phyloP scores from a whole-genome alignment of 2,113 vertebrate genomes.

The Pedionomus torquatus region DNA sequence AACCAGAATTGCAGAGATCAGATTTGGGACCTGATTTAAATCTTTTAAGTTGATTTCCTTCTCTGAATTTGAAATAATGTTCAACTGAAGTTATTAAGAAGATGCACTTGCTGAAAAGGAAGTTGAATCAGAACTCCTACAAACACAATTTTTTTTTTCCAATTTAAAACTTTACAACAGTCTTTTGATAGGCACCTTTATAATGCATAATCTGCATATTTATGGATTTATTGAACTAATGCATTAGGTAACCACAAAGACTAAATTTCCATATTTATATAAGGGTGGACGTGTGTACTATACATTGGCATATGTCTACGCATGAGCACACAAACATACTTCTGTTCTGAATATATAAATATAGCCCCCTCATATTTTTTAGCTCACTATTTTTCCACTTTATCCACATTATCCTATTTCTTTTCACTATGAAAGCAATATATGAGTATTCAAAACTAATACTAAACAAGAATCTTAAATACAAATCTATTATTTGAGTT shows the following conservation, averaged over 20 bases:
- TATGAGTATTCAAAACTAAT: background rate
- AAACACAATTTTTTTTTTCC: background rate
- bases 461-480: background rate
- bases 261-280: background rate
- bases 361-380: too few species aligned
- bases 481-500: background rate
- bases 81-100: background rate
- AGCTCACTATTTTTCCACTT: background rate
- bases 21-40: slow-evolving; percentile 1
- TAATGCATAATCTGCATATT: background rate
- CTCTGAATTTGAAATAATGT: background rate
- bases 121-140: background rate
- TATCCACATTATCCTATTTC: background rate
- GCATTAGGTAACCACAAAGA: background rate
- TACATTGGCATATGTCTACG: background rate
- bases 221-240: background rate
- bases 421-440: background rate
- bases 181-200: background rate
- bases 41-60: background rate
- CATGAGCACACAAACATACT: background rate
- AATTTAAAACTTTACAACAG: background rate
- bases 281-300: background rate
- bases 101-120: background rate
- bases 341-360: background rate
- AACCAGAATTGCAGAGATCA: background rate